A percentile compares a stretch with the other conserved stretches of the same genome.
phyloP scores from a whole-genome alignment of 2,113 vertebrate genomes.

The Equus quagga region DNA sequence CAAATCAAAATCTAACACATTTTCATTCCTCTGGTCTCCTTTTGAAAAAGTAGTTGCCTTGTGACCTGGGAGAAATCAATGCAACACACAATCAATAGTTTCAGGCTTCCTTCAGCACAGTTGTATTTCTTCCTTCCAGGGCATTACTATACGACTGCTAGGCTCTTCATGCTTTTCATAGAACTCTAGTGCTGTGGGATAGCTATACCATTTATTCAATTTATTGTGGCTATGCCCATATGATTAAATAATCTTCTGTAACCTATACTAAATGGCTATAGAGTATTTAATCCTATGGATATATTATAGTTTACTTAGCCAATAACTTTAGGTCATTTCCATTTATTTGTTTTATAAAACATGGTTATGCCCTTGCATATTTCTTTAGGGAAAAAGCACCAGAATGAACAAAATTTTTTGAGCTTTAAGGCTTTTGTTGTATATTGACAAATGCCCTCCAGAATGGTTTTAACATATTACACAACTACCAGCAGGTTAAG shows the following conservation, averaged over 20 bases:
- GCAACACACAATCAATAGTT: not conserved
- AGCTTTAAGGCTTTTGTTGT: not conserved
- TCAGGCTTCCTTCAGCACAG: not conserved
- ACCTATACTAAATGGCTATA: not conserved
- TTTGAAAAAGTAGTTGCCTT: slow-evolving; percentile 21
- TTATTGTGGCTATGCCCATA: not conserved
- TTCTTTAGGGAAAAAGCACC: not conserved
- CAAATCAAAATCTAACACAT: not conserved
- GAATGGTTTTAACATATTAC: not conserved
- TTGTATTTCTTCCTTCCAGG: not conserved
- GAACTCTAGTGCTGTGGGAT: not conserved
- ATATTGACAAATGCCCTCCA: not conserved
- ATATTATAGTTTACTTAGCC: not conserved
- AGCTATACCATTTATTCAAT: not conserved
- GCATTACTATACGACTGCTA: not conserved
- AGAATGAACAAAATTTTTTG: not conserved
- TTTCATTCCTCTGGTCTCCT: slow-evolving; percentile 28
- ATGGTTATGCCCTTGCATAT: not conserved
- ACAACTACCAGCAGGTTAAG: not conserved
- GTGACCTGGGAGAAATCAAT: slow-evolving; percentile 50
- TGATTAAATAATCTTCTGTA: not conserved
- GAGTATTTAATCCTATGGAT: not conserved
- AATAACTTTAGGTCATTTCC: not conserved
- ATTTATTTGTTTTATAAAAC: not conserved
- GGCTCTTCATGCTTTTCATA: not conserved